Evolutionary conservation across 1,140 invertebrate species (phyloP).

Genomic region (Leguminivora glycinivorella): DNA sequence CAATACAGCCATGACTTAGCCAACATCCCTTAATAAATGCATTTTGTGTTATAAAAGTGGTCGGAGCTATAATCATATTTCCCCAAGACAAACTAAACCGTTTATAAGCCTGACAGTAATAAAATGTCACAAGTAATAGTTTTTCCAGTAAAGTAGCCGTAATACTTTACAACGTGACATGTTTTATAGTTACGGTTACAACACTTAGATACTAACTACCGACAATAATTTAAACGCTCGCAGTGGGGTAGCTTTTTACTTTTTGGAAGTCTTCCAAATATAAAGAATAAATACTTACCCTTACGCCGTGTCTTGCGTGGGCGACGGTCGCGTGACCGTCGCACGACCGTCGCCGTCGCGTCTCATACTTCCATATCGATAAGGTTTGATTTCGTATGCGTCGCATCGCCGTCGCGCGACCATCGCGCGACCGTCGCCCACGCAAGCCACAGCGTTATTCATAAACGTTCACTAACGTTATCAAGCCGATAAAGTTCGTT

Average conservation of each 20-base stretch:
- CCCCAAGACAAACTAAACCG: neutral
- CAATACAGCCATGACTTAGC: too few relatives aligned
- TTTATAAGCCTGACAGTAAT: constrained; percentile 7
- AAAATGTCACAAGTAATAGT: neutral
- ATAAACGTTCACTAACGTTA: too few relatives aligned
- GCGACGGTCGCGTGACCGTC: too few relatives aligned
- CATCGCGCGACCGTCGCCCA: too few relatives aligned
- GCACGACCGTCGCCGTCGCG: too few relatives aligned
- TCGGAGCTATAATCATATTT: neutral
- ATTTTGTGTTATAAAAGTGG: neutral
- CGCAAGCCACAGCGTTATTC: too few relatives aligned
- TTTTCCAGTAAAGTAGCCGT: neutral
- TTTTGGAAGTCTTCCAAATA: constrained; percentile 3
- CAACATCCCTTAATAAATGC: neutral
- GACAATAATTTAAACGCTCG: neutral
- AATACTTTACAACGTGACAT: neutral
- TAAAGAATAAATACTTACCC: neutral
- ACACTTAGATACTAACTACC: neutral
- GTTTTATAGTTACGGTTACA: constrained; percentile 13
- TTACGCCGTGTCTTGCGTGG: too few relatives aligned
- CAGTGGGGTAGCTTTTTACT: neutral
- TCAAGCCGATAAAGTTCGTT: too few relatives aligned
- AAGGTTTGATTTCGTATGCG: too few relatives aligned
- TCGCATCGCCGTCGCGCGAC: too few relatives aligned
- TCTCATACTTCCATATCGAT: too few relatives aligned